Conservation (phyloP, 1,140 invertebrate genomes). For the Matsumurasca onukii region DNA sequence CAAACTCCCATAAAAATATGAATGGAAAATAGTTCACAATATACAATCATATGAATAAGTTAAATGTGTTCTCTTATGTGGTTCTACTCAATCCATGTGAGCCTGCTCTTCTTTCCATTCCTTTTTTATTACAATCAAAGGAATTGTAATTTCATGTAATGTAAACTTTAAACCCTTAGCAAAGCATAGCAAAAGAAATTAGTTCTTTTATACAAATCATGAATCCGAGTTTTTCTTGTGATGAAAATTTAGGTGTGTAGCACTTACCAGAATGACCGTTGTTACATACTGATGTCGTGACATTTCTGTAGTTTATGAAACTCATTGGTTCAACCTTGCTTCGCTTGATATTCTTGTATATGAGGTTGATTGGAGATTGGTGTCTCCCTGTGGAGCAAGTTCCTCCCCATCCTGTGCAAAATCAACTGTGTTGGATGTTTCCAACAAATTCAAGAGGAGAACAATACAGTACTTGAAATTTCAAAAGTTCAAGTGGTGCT, state of each 20-base stretch:
- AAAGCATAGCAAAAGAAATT: neutral
- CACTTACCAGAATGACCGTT: constrained; percentile 20
- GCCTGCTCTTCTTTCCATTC: too few species aligned
- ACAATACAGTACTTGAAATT: too few species aligned
- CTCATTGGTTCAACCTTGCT: neutral
- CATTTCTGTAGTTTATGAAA: constrained; percentile 14
- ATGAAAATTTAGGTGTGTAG: too few species aligned
- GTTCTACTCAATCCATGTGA: too few species aligned
- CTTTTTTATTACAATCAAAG: neutral
- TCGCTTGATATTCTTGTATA: constrained; percentile 3
- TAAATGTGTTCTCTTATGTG: too few species aligned
- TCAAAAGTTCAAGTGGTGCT: too few species aligned
- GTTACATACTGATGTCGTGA: constrained; percentile 7
- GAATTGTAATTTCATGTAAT: neutral
- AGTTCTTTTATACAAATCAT: neutral
- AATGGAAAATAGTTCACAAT: too few species aligned
- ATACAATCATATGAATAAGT: too few species aligned
- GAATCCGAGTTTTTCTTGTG: neutral
- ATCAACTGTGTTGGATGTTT: neutral
- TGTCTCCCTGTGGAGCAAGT: neutral
- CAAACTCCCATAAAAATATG: too few species aligned
- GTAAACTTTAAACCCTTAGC: neutral
- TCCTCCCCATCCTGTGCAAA: constrained; percentile 1
- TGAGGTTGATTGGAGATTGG: constrained; percentile 8
- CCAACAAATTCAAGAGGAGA: neutral